Evolutionary conservation across 2,888 invertebrate species (phyloP).

Genomic region (Lasioglossum figueresi): DNA sequence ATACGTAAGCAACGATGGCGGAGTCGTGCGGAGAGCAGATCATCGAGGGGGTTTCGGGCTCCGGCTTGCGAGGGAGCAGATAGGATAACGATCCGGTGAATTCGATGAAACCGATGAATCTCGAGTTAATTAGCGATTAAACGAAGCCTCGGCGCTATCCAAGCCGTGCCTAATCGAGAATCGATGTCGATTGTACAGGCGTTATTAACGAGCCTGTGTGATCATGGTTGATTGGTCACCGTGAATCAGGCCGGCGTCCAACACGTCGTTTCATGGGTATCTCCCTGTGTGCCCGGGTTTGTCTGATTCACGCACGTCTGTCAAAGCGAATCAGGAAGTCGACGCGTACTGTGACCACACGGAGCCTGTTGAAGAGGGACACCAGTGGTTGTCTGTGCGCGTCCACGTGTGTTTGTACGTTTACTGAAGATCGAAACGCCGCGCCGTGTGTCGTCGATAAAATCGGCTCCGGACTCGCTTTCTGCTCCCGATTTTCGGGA

Average conservation of each 20-base stretch:
- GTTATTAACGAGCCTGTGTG: conserved; percentile 71
- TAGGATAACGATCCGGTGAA: conserved; percentile 51
- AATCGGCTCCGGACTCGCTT: conserved; percentile 39
- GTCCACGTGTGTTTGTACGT: conserved; percentile 41
- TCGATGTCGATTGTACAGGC: conserved; percentile 69
- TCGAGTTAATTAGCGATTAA: conserved; percentile 76
- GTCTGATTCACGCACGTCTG: conserved; percentile 72
- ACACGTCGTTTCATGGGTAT: conserved; percentile 69
- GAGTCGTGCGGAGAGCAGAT: not conserved
- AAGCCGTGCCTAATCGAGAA: conserved; percentile 65
- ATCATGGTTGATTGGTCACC: conserved; percentile 68
- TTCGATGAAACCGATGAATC: conserved; percentile 64
- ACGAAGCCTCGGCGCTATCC: conserved; percentile 65
- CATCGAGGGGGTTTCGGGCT: not conserved
- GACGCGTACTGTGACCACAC: conserved; percentile 52
- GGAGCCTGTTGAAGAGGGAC: conserved; percentile 49
- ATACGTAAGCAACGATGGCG: not conserved
- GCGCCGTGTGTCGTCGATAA: conserved; percentile 46
- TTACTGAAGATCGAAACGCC: conserved; percentile 66
- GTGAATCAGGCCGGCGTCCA: conserved; percentile 68
- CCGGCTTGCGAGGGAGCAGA: not conserved
- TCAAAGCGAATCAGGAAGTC: conserved; percentile 72
- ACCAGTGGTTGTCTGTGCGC: not conserved
- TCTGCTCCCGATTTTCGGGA: conserved; percentile 46
- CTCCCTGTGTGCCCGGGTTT: conserved; percentile 65